These are phyloP conservation scores for Perognathus longimembris DNA, from an alignment of 2,113 vertebrate genomes.

Conservation along the genomic window DNA sequence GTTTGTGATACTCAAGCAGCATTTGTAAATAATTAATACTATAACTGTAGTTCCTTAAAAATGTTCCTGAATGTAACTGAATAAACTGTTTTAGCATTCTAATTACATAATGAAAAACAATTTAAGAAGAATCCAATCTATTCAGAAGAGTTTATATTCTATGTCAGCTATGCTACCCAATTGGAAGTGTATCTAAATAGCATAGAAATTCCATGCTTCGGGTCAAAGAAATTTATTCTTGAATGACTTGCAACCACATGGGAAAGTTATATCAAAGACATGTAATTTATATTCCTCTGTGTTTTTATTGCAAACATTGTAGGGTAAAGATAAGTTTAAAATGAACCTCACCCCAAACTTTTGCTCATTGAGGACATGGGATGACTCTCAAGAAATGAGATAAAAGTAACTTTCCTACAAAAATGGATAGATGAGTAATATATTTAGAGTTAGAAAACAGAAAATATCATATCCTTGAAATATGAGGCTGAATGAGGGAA, in stretches of 20 bases:
- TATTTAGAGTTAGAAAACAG: background rate
- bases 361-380: background rate
- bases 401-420: conserved; percentile 32
- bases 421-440: background rate
- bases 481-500: background rate
- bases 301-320: conserved; percentile 43
- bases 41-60: background rate
- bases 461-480: background rate
- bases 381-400: background rate
- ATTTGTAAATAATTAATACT: background rate
- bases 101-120: conserved; percentile 20
- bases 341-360: background rate
- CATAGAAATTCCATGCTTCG: conserved; percentile 24
- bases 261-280: background rate
- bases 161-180: conserved; percentile 17
- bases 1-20: background rate
- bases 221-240: conserved; percentile 47
- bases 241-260: background rate
- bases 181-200: conserved; percentile 42
- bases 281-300: background rate
- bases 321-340: conserved; percentile 41
- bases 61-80: conserved; percentile 13
- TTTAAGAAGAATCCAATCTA: conserved; percentile 28
- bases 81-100: conserved; percentile 36
- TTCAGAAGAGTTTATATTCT: background rate